A percentile compares a stretch with the other conserved stretches of the same genome.
phyloP scores from a whole-genome alignment of 2,797 vertebrate species.

The Salarias fasciatus region DNA sequence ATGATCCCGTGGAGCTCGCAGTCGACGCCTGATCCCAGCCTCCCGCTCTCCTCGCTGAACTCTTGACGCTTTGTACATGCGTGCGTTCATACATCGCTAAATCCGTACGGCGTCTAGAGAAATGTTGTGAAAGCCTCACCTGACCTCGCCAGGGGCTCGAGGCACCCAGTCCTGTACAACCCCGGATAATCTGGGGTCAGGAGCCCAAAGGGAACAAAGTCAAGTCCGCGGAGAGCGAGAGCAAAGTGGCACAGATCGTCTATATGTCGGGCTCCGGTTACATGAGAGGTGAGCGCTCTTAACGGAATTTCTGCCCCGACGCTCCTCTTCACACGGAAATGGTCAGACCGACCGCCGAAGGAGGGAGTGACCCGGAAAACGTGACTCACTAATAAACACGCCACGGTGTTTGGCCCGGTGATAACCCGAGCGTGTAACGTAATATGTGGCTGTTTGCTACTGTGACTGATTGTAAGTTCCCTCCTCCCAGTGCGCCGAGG shows the following conservation, averaged over 20 bases:
- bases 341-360: slow-evolving; percentile 57
- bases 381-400: slow-evolving; percentile 38
- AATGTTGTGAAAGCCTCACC: slow-evolving; percentile 26
- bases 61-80: background rate
- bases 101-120: slow-evolving; percentile 16
- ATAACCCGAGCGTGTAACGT: slow-evolving; percentile 26
- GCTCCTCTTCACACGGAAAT: slow-evolving; percentile 65
- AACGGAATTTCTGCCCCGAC: slow-evolving; percentile 33
- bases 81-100: slow-evolving; percentile 2
- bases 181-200: slow-evolving; percentile 25
- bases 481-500: slow-evolving; percentile 6
- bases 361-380: slow-evolving; percentile 49
- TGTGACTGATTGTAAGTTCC: slow-evolving; percentile 11
- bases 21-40: background rate
- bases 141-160: too few species aligned
- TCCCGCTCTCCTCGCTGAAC: background rate
- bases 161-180: slow-evolving; percentile 11
- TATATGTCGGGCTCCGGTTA: slow-evolving; percentile 53
- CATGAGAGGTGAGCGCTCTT: slow-evolving; percentile 54
- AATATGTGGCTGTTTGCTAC: slow-evolving; percentile 1
- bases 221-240: slow-evolving; percentile 9
- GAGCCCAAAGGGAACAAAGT: slow-evolving; percentile 34
- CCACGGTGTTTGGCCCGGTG: slow-evolving; percentile 15
- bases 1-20: slow-evolving; percentile 1
- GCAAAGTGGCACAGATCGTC: slow-evolving; percentile 23